Base-by-base conservation (phyloP, 2,113 vertebrate species). In the Bungarus multicinctus region DNA sequence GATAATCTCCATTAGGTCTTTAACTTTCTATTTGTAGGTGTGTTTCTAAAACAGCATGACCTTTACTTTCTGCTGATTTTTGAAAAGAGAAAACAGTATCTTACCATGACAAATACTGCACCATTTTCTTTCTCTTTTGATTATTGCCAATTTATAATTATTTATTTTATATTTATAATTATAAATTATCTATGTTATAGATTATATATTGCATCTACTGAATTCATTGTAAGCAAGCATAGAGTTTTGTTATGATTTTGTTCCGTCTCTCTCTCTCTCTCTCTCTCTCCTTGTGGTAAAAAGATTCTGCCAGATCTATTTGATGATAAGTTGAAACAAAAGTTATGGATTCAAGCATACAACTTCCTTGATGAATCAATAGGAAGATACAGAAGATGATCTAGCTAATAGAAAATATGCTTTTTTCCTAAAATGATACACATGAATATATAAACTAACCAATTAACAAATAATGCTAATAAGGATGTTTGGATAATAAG, bases 51-150 rank as follows among this genome's bases (percentile, higher is more conserved):
- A 91, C 93, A 50, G 93, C 94, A 95, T 97, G 96, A 96, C 96
- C 98, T 98, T 96, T 96, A 91, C 93, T 96, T 97, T 95, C 89
- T 94, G 94, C 91, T 93, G 91, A 81, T 92, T 93, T 94, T 94
- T 93, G 94, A 93, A 74, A 94, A 91, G 91, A 97, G 94, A 91
- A 60, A 91, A n/a, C 20, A 87, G 94, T 96, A 96, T 54, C 94
- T 92, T 93, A 92, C 96, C 96, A 91, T 55, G 45, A 47, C 47
- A 86, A 5, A 96, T 95, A 95, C 91, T 91, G 50, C 95, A 94
- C 96, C 95, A 95, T 94, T 95, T 95, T 95, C 95, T 81, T 96
- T 97, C 96, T 85, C 5, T 54, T 39, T 43, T 97, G 60, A 95
- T 97, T 93, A 91, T 20, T 96, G 95, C 93, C 55, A 52, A 92